Percentiles rank a stretch among this genome's conserved stretches.
Evolutionary conservation across 2,113 vertebrate species (phyloP).

Genomic region (Myrmophylax atrothorax): DNA sequence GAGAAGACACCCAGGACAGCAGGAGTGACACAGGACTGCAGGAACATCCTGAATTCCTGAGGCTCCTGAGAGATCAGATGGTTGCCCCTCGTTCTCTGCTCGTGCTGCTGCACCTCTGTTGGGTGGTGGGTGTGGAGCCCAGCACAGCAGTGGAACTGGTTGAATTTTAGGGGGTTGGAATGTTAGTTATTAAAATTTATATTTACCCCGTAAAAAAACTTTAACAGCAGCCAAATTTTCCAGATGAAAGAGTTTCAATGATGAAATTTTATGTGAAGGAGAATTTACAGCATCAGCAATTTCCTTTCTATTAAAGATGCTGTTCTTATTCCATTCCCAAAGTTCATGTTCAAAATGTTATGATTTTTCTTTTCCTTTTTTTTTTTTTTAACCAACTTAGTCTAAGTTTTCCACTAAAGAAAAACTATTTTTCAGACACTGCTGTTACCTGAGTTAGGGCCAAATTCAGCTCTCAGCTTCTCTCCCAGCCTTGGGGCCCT

Average conservation of each 20-base stretch:
- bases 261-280: not conserved
- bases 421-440: not conserved
- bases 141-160: not conserved
- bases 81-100: not conserved
- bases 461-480: not conserved
- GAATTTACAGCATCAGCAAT: not conserved
- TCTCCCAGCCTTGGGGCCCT: not conserved
- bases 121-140: not conserved
- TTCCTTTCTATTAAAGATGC: not conserved
- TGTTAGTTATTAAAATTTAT: not conserved
- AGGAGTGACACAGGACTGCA: not conserved
- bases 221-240: not conserved
- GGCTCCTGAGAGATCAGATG: not conserved
- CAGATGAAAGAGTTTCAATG: not conserved
- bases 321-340: not conserved
- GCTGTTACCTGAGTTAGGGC: not conserved
- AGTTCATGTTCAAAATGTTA: not conserved
- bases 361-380: not conserved
- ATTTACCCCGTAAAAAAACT: not conserved
- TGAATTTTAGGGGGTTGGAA: not conserved
- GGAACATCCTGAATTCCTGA: not conserved
- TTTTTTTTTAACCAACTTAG: not conserved
- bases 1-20: not conserved
- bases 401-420: not conserved
- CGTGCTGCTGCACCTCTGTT: not conserved